Conservation (phyloP, 1,140 invertebrate genomes). For the Anastrepha obliqua region DNA sequence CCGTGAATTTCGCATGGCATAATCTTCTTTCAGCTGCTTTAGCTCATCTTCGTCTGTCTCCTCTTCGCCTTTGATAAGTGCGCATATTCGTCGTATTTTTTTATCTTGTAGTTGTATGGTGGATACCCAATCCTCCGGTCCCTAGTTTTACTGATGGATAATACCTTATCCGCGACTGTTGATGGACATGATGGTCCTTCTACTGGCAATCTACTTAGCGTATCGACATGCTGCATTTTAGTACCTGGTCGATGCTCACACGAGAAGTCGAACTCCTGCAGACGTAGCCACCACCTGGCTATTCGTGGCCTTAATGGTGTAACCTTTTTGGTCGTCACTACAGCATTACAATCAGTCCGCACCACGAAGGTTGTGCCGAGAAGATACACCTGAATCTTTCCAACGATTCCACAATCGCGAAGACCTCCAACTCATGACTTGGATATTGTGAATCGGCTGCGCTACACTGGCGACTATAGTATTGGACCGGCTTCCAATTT, state of each 20-base stretch:
- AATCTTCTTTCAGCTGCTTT: conserved; percentile 2
- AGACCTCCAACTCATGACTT: conserved; percentile 66
- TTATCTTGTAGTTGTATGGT: conserved; percentile 48
- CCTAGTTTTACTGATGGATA: neutral
- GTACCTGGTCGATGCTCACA: neutral
- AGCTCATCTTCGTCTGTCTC: neutral
- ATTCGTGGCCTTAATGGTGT: conserved; percentile 57
- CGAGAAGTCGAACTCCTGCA: neutral
- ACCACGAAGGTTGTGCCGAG: conserved; percentile 71
- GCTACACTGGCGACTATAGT: conserved; percentile 58
- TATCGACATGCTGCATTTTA: conserved; percentile 36
- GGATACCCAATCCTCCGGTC: conserved; percentile 22
- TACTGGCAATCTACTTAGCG: conserved; percentile 17
- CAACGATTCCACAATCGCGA: conserved; percentile 51
- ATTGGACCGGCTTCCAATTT: conserved; percentile 55
- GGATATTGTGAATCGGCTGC: conserved; percentile 61
- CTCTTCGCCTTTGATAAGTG: neutral
- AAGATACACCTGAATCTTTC: conserved; percentile 66
- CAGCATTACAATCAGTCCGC: conserved; percentile 68
- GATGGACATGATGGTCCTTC: neutral
- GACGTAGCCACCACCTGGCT: conserved; percentile 14
- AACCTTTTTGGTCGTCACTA: conserved; percentile 65
- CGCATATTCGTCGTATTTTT: neutral
- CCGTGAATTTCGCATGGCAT: neutral
- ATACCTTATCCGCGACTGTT: neutral